Evolutionary conservation across 2,113 vertebrate species (phyloP).

Genomic region (Notarius quadriscutis): DNA sequence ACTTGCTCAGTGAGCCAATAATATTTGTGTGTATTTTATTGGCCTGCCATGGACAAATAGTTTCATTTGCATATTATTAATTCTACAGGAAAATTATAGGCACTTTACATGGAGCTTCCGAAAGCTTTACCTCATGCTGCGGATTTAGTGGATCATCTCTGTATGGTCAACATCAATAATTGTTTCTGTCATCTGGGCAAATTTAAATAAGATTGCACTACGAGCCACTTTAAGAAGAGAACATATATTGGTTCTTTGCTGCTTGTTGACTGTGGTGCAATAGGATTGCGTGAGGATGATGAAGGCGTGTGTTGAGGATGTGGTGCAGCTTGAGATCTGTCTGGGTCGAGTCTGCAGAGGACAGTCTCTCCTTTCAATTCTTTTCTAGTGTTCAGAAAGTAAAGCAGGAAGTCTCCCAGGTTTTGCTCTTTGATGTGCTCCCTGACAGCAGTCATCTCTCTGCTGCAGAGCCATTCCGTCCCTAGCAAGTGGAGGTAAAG

Average conservation of each 20-base stretch:
- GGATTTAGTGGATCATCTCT: constrained; percentile 28
- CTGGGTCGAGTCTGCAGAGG: constrained; percentile 79
- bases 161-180: neutral
- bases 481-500: constrained; percentile 68
- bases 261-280: neutral
- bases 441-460: constrained; percentile 83
- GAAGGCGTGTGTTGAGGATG: constrained; percentile 44
- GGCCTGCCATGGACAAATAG: constrained; percentile 11
- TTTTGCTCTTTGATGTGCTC: constrained; percentile 81
- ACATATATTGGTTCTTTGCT: neutral
- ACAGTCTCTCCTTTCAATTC: constrained; percentile 79
- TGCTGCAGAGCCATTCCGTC: constrained; percentile 76
- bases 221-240: constrained; percentile 52
- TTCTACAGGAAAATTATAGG: constrained; percentile 21
- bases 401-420: constrained; percentile 75
- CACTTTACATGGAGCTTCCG: neutral
- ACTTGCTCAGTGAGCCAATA: neutral
- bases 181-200: neutral
- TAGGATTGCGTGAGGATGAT: neutral
- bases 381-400: constrained; percentile 83
- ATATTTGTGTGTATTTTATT: constrained; percentile 3
- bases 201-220: constrained; percentile 23
- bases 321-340: constrained; percentile 74
- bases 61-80: constrained; percentile 16
- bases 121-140: constrained; percentile 19